Percentiles rank a stretch among this genome's conserved stretches.
These are phyloP conservation scores for Lepisosteus osseus DNA, from an alignment of 2,113 vertebrate species.

Conservation along the genomic window DNA sequence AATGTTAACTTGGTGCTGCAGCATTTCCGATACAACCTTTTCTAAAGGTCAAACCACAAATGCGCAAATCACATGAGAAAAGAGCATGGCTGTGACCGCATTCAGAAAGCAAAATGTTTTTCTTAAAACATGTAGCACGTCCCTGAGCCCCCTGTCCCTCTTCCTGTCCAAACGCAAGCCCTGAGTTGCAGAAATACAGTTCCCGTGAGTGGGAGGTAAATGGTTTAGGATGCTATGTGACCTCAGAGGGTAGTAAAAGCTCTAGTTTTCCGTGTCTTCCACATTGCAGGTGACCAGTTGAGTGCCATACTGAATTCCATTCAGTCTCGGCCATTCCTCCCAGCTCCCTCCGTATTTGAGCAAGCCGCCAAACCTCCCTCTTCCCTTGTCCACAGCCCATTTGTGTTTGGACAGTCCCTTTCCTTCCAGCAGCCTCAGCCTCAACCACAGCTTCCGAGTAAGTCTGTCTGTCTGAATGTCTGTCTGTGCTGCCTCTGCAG, in stretches of 20 bases:
- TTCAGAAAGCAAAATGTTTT: too few species aligned
- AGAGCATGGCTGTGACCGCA: too few species aligned
- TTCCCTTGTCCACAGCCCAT: conserved; percentile 99
- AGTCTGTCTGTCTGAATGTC: conserved; percentile 87
- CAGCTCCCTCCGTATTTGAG: conserved; percentile 98
- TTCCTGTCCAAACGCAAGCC: neutral
- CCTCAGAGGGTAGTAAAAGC: conserved; percentile 72
- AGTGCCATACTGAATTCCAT: conserved; percentile 99
- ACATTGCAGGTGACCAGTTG: conserved; percentile 98
- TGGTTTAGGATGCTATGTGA: conserved; percentile 17
- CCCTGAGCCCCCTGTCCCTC: neutral
- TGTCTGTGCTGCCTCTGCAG: conserved; percentile 59
- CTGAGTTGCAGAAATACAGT: too few species aligned
- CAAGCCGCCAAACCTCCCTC: conserved; percentile 97
- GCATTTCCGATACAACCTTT: neutral
- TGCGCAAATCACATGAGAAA: neutral
- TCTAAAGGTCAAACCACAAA: neutral
- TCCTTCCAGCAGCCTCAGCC: conserved; percentile 96
- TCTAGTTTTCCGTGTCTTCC: conserved; percentile 97
- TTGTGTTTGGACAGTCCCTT: conserved; percentile 99
- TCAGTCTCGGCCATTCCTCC: conserved; percentile 98
- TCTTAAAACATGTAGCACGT: neutral
- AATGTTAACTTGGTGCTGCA: neutral
- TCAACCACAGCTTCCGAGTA: conserved; percentile 96
- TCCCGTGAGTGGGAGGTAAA: too few species aligned